A percentile compares a stretch with the other conserved stretches of the same genome.
These are phyloP conservation scores for Musca domestica DNA, from an alignment of 1,140 invertebrate genomes.

Conservation along the genomic window DNA sequence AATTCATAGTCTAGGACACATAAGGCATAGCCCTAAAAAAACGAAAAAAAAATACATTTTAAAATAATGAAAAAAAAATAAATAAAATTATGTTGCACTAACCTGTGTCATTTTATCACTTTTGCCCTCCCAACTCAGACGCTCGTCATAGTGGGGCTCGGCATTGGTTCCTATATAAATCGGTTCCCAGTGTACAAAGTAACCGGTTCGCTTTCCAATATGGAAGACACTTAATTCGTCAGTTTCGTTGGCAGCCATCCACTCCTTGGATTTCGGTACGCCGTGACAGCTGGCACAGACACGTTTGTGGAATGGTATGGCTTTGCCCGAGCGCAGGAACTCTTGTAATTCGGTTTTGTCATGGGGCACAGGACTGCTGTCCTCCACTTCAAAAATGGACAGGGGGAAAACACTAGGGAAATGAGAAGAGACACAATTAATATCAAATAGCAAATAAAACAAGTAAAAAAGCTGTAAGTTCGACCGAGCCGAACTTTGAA, in stretches of 20 bases:
- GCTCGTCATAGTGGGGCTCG: slow-evolving; percentile 85
- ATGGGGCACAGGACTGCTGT: slow-evolving; percentile 60
- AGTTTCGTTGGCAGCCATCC: slow-evolving; percentile 70
- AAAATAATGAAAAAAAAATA: too few relatives aligned
- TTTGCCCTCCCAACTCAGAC: slow-evolving; percentile 85
- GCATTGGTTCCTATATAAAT: slow-evolving; percentile 83
- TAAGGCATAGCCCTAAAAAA: slow-evolving; percentile 79
- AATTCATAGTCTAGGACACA: slow-evolving; percentile 88
- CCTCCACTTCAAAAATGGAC: slow-evolving; percentile 52
- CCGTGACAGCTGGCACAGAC: slow-evolving; percentile 85
- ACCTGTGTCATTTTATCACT: slow-evolving; percentile 95
- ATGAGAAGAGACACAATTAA: too few relatives aligned
- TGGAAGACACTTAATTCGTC: slow-evolving; percentile 76
- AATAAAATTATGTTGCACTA: slow-evolving; percentile 25
- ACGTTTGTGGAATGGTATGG: slow-evolving; percentile 88
- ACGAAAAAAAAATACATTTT: too few relatives aligned
- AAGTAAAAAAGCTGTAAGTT: too few relatives aligned
- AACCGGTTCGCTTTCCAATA: slow-evolving; percentile 73
- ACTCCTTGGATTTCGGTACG: slow-evolving; percentile 81
- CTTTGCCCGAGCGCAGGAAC: slow-evolving; percentile 73
- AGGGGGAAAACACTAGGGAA: slow-evolving; percentile 49
- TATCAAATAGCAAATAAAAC: too few relatives aligned
- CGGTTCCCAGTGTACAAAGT: slow-evolving; percentile 84
- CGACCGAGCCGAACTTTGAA: too few relatives aligned
- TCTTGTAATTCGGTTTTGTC: slow-evolving; percentile 73